phyloP scores from a whole-genome alignment of 2,888 invertebrate species.

The Teleogryllus oceanicus region DNA sequence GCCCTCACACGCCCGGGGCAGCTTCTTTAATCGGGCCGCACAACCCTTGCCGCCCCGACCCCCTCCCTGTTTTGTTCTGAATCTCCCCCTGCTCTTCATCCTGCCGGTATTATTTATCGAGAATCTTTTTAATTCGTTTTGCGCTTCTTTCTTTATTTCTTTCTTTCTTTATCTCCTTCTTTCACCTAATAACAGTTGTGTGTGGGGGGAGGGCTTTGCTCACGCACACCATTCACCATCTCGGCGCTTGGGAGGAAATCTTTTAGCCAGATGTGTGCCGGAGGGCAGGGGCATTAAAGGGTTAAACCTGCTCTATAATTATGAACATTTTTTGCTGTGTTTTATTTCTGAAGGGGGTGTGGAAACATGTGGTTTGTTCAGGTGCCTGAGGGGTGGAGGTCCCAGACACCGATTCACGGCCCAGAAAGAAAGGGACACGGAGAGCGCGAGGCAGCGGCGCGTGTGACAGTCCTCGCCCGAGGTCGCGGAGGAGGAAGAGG shows the following conservation, averaged over 20 bases:
- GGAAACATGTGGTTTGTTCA: slow-evolving; percentile 35
- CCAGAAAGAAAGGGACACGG: neutral
- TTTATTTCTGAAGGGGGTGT: slow-evolving; percentile 33
- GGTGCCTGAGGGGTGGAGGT: slow-evolving; percentile 32
- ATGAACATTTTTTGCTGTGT: slow-evolving; percentile 30
- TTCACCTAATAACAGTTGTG: slow-evolving; percentile 33
- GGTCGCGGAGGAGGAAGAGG: neutral
- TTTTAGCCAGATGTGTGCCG: slow-evolving; percentile 31
- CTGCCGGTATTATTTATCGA: slow-evolving; percentile 34
- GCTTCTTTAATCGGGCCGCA: neutral
- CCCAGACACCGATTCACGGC: slow-evolving; percentile 3
- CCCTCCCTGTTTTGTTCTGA: slow-evolving; percentile 22
- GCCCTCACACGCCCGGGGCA: neutral
- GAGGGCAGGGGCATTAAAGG: slow-evolving; percentile 30
- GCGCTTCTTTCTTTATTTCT: slow-evolving; percentile 32
- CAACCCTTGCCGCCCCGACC: no score
- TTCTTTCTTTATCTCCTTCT: slow-evolving; percentile 34
- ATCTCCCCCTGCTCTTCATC: slow-evolving; percentile 28
- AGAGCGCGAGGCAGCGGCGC: neutral
- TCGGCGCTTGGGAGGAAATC: slow-evolving; percentile 26
- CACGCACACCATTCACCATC: slow-evolving; percentile 28
- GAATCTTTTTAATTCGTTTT: slow-evolving; percentile 35
- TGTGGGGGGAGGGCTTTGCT: slow-evolving; percentile 19
- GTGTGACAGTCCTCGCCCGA: neutral
- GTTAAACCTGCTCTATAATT: slow-evolving; percentile 34